These are phyloP conservation scores for Malurus alboscapulatus DNA, from an alignment of 2,113 vertebrate genomes.

Conservation along the genomic window DNA sequence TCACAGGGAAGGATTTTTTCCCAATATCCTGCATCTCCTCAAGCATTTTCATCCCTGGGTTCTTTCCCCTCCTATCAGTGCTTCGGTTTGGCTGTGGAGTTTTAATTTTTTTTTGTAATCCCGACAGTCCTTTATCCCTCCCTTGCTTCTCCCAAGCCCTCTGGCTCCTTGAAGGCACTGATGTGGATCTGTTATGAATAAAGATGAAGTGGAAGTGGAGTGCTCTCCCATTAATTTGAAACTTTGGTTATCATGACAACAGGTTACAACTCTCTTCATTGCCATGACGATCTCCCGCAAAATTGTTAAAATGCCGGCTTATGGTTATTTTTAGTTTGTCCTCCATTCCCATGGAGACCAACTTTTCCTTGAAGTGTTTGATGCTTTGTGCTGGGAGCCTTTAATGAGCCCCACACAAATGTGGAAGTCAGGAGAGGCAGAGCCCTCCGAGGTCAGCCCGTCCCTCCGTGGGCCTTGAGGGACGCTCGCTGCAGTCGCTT, in stretches of 20 bases:
- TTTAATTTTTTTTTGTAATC: neutral
- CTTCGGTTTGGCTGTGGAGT: neutral
- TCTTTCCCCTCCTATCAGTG: rapidly evolving
- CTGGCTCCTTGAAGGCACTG: neutral
- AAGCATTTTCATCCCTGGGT: neutral
- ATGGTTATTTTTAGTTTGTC: constrained; percentile 61
- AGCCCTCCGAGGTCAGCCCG: neutral
- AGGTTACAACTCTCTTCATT: constrained; percentile 55
- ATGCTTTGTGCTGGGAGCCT: constrained; percentile 29
- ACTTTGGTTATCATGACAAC: constrained; percentile 61
- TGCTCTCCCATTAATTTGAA: constrained; percentile 22
- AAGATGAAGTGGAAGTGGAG: constrained; percentile 3
- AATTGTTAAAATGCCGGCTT: neutral
- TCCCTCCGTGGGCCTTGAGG: neutral
- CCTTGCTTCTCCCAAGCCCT: neutral
- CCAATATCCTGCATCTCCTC: neutral
- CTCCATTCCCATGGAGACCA: constrained; percentile 65
- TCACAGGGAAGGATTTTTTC: rapidly evolving
- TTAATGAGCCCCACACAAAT: constrained; percentile 23
- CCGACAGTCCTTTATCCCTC: neutral
- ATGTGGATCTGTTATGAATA: neutral
- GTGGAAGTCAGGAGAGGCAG: neutral
- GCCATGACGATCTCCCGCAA: constrained; percentile 54
- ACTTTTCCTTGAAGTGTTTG: constrained; percentile 22
- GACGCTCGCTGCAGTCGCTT: neutral